phyloP scores from a whole-genome alignment of 2,113 vertebrate species.

The Onychostoma macrolepis region DNA sequence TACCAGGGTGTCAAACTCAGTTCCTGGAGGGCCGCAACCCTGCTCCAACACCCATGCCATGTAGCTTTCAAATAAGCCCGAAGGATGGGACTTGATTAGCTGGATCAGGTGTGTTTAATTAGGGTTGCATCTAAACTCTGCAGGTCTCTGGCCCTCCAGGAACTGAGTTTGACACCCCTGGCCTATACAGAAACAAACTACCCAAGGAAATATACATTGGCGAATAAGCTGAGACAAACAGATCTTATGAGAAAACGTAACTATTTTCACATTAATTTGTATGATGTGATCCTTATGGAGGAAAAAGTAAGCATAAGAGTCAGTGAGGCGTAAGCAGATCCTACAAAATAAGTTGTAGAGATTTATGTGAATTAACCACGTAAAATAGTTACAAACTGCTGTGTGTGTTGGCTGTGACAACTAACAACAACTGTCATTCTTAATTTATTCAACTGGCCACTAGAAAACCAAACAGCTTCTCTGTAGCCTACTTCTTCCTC shows the following conservation, averaged over 20 bases:
- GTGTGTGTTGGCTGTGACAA: background rate
- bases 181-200: background rate
- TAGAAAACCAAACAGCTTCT: background rate
- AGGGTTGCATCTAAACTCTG: too few relatives aligned
- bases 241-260: background rate
- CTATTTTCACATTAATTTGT: background rate
- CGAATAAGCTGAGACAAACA: background rate
- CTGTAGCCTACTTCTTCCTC: background rate
- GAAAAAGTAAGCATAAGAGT: background rate
- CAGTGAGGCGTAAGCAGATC: background rate
- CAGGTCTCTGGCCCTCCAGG: too few relatives aligned
- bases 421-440: background rate
- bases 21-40: too few relatives aligned
- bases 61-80: too few relatives aligned
- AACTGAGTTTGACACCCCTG: too few relatives aligned
- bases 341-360: background rate
- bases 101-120: too few relatives aligned
- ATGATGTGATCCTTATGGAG: background rate
- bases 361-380: background rate
- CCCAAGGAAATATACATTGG: background rate
- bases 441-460: background rate
- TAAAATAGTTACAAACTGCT: background rate
- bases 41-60: too few relatives aligned
- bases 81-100: too few relatives aligned
- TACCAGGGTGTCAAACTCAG: too few relatives aligned